Base-by-base conservation (phyloP, 2,113 vertebrate species). In the Tenebrosternarchus preto region DNA sequence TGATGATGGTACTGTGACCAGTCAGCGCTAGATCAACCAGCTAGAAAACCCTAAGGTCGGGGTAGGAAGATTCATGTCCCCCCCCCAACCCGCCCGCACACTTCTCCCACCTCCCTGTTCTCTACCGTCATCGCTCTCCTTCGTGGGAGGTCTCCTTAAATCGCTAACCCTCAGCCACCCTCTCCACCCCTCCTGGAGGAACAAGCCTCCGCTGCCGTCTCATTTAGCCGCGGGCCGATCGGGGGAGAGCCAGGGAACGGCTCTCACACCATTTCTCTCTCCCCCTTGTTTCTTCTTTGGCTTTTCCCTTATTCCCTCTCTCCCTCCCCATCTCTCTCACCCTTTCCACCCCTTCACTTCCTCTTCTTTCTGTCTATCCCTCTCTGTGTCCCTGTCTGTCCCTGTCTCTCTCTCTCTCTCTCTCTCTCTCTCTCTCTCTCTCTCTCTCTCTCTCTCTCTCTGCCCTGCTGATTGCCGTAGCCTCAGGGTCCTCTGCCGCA, bases 401-500 rank as follows among this genome's bases (percentile, higher is more conserved):
- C 86, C 89, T 89, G 86, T 84, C 87, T 85, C 20, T 56, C 39
- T 33, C 68, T 71, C 19, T 27, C 46, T 59, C 43, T 70, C 33
- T 76, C 72, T 80, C 82, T 82, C 81, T 59, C 84, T 82, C 85
- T 84, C 78, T 85, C 88, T 64, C 56, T 46, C 69, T 73, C 55
- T 36, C 71, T 76, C 61, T 27, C 46, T 57, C 24, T 46, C 70
- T 31, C 43, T 36, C 31, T 83, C 81, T 84, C 84, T 86, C 84
- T 78, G 73, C 87, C 83, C 84, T 81, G 85, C 88, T 91, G 90
- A 92, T 93, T 92, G 88, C 86, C 68, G 82, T 90, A 84, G 86
- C 84, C 90, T 86, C 46, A 33, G 88, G 90, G 90, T 83, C 89
- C 82, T 73, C 76, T 81, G 84, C 86, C 85, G 81, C 88, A 89